Evolutionary conservation across 1,140 invertebrate species (phyloP).

Genomic region (Meloidogyne hapla): DNA sequence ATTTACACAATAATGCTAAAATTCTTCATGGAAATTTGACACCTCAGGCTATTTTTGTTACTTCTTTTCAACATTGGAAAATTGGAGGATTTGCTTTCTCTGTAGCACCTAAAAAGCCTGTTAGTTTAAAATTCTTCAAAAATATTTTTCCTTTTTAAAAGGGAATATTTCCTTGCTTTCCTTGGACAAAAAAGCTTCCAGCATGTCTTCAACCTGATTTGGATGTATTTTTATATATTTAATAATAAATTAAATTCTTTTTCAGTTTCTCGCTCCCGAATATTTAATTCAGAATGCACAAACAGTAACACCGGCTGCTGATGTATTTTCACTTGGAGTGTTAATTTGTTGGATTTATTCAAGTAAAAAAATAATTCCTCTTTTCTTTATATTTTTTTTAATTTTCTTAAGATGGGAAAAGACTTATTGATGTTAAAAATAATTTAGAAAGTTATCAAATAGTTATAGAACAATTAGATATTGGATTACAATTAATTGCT

Average conservation of each 20-base stretch:
- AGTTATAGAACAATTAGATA: slow-evolving; percentile 64
- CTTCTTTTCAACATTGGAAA: slow-evolving; percentile 65
- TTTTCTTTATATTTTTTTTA: no score
- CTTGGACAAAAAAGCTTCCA: slow-evolving; percentile 67
- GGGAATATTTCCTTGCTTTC: slow-evolving; percentile 65
- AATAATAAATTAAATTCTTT: not conserved
- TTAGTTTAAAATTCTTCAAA: slow-evolving; percentile 13
- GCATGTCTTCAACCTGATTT: slow-evolving; percentile 67
- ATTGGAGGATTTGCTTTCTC: slow-evolving; percentile 66
- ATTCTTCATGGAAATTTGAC: slow-evolving; percentile 66
- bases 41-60: slow-evolving; percentile 65
- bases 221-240: slow-evolving; percentile 47
- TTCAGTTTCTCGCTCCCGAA: slow-evolving; percentile 66
- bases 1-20: slow-evolving; percentile 65
- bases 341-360: slow-evolving; percentile 67
- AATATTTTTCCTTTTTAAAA: slow-evolving; percentile 20
- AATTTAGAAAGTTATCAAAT: slow-evolving; percentile 65
- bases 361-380: slow-evolving; percentile 37
- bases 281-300: slow-evolving; percentile 50
- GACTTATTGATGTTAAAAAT: slow-evolving; percentile 65
- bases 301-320: slow-evolving; percentile 64
- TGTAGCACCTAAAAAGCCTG: slow-evolving; percentile 46
- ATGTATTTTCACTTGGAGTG: slow-evolving; percentile 68
- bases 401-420: slow-evolving; percentile 59
- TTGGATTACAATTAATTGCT: slow-evolving; percentile 50